Base-by-base conservation (phyloP, 2,797 vertebrate species). In the Pseudomugil tenellus region DNA sequence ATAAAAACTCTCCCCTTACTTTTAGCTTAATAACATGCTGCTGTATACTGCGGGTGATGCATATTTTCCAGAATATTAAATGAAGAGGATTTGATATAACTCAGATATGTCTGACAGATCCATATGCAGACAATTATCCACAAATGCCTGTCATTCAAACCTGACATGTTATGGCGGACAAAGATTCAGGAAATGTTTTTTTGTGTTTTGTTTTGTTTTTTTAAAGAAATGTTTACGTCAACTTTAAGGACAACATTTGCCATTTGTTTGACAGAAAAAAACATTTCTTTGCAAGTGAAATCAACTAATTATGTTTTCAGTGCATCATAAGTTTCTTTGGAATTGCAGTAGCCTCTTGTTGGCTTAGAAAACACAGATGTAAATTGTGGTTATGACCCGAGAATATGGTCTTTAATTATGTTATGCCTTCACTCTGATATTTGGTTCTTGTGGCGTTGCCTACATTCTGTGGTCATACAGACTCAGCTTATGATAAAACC, bases 341-440 rank as follows among this genome's bases (percentile, higher is more conserved):
- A 63, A 68, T 60, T 66, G 61, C 78, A 83, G 77, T 54, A 75
- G 72, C 67, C 58, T 35, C 61, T 76, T 76, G 58, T 65, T 83
- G 71, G 63, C 73, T 81, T 57, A 66, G 61, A 80, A 81, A 83
- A 81, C 49, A 80, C 84, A 80, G 70, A 88, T 87, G 81, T 84
- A 83, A 87, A 85, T 51, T 80, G 84, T 62, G 77, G 84, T 80
- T 70, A 75, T 64, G 77, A 83, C 70, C 80, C 41, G 66, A 78
- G 72, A 80, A 77, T 72, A 70, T 37, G 62, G 77, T 57, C 87
- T 88, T 83, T 88, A 86, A 88, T 90, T 83, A 88, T 75, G 76
- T 80, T 64, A 78, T 74, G 72, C 68, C 69, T 85, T 76, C 80
- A 68, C 78, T 86, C 61, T 86, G 83, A 83, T 84, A 83, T 81